A percentile compares a stretch with the other conserved stretches of the same genome.
phyloP scores from a whole-genome alignment of 1,140 invertebrate genomes.

The Euwallacea fornicatus region DNA sequence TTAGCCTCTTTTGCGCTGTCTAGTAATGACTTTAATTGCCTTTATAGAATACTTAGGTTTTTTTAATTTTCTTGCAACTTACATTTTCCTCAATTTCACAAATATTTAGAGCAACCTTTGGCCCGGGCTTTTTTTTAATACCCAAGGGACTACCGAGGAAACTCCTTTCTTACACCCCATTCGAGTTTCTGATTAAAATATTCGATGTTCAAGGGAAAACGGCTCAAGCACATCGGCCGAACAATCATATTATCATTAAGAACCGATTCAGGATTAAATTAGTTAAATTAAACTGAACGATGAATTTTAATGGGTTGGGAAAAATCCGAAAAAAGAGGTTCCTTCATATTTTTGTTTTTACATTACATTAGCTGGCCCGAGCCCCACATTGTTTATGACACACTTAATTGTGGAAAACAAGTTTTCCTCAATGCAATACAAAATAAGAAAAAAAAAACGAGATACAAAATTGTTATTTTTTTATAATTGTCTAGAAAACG shows the following conservation, averaged over 20 bases:
- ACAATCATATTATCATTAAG: slow-evolving; percentile 1
- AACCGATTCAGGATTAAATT: not conserved
- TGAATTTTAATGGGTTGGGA: not conserved
- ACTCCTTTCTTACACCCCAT: no score
- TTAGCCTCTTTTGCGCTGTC: slow-evolving; percentile 13
- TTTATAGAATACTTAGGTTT: slow-evolving; percentile 5
- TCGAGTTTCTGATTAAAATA: not conserved
- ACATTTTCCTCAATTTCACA: not conserved
- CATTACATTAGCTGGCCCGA: no score
- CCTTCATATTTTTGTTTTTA: no score
- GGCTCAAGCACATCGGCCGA: not conserved
- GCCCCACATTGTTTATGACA: no score
- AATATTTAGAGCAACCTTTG: slow-evolving; percentile 2
- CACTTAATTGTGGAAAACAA: no score
- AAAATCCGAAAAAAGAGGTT: no score
- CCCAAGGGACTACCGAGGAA: not conserved
- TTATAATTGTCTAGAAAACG: no score
- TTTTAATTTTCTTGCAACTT: slow-evolving; percentile 1
- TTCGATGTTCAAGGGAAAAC: not conserved
- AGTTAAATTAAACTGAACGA: not conserved
- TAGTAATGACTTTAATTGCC: slow-evolving; percentile 28
- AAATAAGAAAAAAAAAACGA: no score
- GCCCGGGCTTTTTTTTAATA: not conserved
- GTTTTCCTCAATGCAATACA: no score
- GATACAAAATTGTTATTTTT: no score